Base-by-base conservation (phyloP, 1,140 invertebrate species). In the Tetramorium simillimum region DNA sequence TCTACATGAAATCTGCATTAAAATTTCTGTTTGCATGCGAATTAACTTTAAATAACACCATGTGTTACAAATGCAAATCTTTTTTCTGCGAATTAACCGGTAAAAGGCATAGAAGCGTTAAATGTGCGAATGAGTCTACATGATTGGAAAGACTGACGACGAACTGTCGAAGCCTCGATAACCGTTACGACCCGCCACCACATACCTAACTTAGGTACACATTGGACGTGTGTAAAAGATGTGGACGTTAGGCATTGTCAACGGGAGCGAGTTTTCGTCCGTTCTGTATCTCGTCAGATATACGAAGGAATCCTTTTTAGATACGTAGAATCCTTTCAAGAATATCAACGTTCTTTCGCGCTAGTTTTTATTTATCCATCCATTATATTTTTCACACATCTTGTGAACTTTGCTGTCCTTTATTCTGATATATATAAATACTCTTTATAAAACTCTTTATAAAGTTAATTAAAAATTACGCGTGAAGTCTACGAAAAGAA, bases 131-230 rank as follows among this genome's bases (percentile, higher is more conserved):
- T 87, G 85, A 87, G 77, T 73, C 37, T 53, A 56, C 67, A 60
- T 49, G 80, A 80, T 90, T 89, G 88, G 56, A 90, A 89, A 89
- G 88, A 89, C 78, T 87, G 88, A 89, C 89, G 43, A 87, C 78
- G 78, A 85, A 81, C 72, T 76, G 73, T 87, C 78, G 63, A 86
- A 46, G 76, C 53, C 75, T 88, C 90, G 89, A 90, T 82, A 90
- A 90, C 89, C 89, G 89, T 90, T 90, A 90, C 86, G 49, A 88
- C 67, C 72, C 67, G 76, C 80, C 86, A 88, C 75, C 72, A 75
- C 89, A 88, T 90, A 90, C 76, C 81, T 88, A 65, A 81, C 63
- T 88, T 76, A 75, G 62, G 28, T 72, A 81, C 60, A 65, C 77
- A 77, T 63, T 28, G 14, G 1, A 51, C 43, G 60, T 56, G 24